These are phyloP conservation scores for Pantelozetes paolii DNA, from an alignment of 2,888 invertebrate genomes.

Conservation along the genomic window DNA sequence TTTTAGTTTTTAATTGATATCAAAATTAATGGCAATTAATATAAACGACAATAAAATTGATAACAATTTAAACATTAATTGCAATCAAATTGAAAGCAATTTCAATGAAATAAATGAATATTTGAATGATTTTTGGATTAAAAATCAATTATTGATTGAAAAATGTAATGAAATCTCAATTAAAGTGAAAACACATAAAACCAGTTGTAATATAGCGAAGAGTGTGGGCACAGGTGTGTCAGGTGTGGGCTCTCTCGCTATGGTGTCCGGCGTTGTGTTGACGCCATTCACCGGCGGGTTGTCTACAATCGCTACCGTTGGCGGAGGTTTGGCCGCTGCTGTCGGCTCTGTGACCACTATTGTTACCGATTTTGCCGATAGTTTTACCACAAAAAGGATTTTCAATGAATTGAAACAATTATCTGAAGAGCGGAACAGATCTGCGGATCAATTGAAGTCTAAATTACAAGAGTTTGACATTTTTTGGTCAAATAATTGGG, in stretches of 20 bases:
- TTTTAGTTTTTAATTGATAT: no score
- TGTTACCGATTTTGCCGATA: neutral
- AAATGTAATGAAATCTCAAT: neutral
- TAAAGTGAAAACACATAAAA: neutral
- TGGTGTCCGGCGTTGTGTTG: neutral
- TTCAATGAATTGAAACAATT: neutral
- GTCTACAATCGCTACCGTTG: neutral
- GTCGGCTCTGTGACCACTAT: neutral
- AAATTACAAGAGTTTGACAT: neutral
- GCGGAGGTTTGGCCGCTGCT: neutral
- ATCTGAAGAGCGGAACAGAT: neutral
- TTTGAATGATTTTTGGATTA: neutral
- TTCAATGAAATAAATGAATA: neutral
- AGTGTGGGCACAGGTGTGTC: slow-evolving; percentile 2
- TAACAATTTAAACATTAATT: no score
- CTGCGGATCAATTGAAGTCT: neutral
- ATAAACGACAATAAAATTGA: no score
- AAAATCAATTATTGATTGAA: neutral
- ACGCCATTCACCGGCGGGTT: neutral
- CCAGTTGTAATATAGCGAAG: neutral
- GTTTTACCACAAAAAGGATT: neutral
- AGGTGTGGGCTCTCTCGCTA: neutral
- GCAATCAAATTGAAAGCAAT: neutral
- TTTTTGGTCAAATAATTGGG: neutral
- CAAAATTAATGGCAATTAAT: no score